Base-by-base conservation (phyloP, 1,140 invertebrate genomes). In the Zaprionus kolodkinae region DNA sequence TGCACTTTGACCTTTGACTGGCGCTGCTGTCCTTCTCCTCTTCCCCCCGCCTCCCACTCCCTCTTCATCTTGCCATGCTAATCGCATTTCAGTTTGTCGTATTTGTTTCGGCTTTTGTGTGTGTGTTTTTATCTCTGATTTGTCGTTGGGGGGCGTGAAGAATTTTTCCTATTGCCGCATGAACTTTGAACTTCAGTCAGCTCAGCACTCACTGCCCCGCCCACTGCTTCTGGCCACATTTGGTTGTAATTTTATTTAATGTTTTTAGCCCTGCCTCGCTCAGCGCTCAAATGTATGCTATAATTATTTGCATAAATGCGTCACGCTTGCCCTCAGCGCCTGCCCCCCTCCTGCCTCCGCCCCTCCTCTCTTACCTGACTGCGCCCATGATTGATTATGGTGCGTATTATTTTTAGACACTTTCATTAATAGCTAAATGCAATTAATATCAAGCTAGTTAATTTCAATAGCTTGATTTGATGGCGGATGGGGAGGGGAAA, bases 281-380 rank as follows among this genome's bases (percentile, higher is more conserved):
- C 55, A 35, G 50, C 54, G 21, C 55, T 12, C n/a, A 17, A 48
- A 63, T 72, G 33, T 72, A 59, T 45, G 43, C 70, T 67, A 56
- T 67, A 72, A 72, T 67, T 76, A 72, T 76, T 76, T 72, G 63
- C 63, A 76, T 76, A 76, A 76, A 33, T 61, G 15, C 40, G 40
- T 45, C n/a, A 45, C 54, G 61, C 50, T 56, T 48, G 30, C 50
- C 15, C 7, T 25, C 17, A 30, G 5, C 6, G 38, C 6, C 6
- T 30, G 3, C 38, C n/a, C 5, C 13, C 38, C 38, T 2, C 13
- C 5, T 6, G 7, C 1, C 38, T n/a, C 38, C 38, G n/a, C 5
- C 1, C 0, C 38, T 13, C 38, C 38, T 0, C 0, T 12, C 3
- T 6, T 6, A 10, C 33, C 33, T 10, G 25, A 15, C 60, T 52